Conservation (phyloP, 1,140 invertebrate species). For the Tribolium castaneum region DNA sequence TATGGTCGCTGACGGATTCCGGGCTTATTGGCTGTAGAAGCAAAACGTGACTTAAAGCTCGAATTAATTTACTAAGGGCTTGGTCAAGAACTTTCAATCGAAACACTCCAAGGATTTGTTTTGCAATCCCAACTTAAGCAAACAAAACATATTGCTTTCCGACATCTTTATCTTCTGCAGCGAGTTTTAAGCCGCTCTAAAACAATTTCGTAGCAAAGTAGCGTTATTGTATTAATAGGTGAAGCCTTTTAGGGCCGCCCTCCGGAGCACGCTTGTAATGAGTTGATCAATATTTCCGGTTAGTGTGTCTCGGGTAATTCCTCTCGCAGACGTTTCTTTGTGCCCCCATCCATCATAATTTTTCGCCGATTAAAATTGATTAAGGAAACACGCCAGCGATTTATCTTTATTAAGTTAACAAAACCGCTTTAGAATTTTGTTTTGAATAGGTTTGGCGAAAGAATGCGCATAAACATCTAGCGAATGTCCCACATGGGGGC, state of each 20-base stretch:
- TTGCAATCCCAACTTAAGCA: no score
- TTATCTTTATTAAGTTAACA: conserved; percentile 19
- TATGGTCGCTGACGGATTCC: not conserved
- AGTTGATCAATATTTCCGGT: not conserved
- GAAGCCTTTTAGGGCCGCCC: not conserved
- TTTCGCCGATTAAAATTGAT: conserved; percentile 7
- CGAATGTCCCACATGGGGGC: conserved; percentile 1
- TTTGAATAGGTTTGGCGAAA: not conserved
- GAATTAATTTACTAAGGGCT: not conserved
- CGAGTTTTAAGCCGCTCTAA: not conserved
- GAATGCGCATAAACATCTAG: not conserved
- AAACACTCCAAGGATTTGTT: no score
- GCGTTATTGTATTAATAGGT: not conserved
- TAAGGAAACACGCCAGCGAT: not conserved
- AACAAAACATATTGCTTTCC: no score
- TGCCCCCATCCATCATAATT: not conserved
- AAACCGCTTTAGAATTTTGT: conserved; percentile 1
- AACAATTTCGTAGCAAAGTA: not conserved
- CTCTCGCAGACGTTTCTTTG: not conserved
- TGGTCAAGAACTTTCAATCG: no score
- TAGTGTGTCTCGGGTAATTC: not conserved
- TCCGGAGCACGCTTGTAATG: not conserved
- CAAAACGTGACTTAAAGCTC: not conserved
- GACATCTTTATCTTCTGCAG: no score
- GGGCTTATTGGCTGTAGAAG: not conserved